These are phyloP conservation scores for Hypotaenidia okinawae DNA, from an alignment of 2,797 vertebrate species.

Conservation along the genomic window DNA sequence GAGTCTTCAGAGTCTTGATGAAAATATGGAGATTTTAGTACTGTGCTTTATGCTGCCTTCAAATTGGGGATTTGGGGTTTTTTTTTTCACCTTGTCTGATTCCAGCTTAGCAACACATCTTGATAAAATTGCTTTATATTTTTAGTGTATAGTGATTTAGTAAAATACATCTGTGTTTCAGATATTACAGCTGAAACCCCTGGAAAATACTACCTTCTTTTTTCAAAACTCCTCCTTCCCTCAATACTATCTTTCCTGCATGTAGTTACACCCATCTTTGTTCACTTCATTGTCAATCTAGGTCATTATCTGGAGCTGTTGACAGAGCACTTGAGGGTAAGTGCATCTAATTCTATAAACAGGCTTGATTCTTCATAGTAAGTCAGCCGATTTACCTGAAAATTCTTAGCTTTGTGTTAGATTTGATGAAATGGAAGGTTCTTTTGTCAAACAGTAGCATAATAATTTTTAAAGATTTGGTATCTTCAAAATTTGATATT, in stretches of 20 bases:
- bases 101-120: neutral
- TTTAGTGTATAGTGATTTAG: neutral
- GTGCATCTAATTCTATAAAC: constrained; percentile 15
- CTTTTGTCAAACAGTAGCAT: neutral
- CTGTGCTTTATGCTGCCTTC: neutral
- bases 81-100: neutral
- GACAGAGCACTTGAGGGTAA: neutral
- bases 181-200: neutral
- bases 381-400: constrained; percentile 5
- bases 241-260: neutral
- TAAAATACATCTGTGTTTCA: neutral
- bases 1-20: neutral
- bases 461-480: neutral
- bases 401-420: neutral
- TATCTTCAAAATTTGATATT: neutral
- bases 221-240: neutral
- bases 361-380: neutral
- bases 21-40: neutral
- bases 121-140: neutral
- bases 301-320: constrained; percentile 28
- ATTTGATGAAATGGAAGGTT: neutral
- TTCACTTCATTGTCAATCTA: neutral
- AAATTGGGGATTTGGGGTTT: neutral
- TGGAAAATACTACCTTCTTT: neutral
- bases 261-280: neutral